Conservation (phyloP, 2,113 vertebrate genomes). For the Prinia subflava region DNA sequence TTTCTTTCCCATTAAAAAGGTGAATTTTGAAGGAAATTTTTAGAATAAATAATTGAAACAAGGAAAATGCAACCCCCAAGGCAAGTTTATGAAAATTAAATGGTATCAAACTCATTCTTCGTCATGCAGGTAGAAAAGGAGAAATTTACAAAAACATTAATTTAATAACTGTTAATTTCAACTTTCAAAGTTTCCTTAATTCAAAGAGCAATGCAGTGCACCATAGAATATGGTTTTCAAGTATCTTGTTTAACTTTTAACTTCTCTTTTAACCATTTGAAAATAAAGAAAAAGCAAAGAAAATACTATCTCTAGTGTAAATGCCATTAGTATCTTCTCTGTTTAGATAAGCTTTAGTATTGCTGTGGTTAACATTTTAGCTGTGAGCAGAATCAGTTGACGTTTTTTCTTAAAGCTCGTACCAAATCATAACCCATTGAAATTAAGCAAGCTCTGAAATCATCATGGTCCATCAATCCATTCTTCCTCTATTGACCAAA, state of each 20-base stretch:
- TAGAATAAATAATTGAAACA: neutral
- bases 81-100: neutral
- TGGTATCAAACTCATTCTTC: neutral
- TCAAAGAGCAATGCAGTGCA: neutral
- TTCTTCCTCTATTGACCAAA: slow-evolving; percentile 89
- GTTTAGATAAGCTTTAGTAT: neutral
- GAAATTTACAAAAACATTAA: neutral
- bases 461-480: slow-evolving; percentile 94
- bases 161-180: neutral
- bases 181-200: neutral
- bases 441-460: slow-evolving; percentile 98
- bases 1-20: neutral
- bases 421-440: slow-evolving; percentile 99
- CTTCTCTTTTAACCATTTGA: neutral
- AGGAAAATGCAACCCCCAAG: neutral
- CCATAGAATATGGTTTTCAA: neutral
- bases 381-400: neutral
- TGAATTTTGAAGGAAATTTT: neutral
- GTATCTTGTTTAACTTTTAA: neutral
- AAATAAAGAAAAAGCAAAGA: neutral
- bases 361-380: neutral
- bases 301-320: neutral
- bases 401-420: slow-evolving; percentile 48
- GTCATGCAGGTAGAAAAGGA: neutral
- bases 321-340: neutral